Evolutionary conservation across 1,140 invertebrate genomes (phyloP).

Genomic region (Temnothorax longispinosus): DNA sequence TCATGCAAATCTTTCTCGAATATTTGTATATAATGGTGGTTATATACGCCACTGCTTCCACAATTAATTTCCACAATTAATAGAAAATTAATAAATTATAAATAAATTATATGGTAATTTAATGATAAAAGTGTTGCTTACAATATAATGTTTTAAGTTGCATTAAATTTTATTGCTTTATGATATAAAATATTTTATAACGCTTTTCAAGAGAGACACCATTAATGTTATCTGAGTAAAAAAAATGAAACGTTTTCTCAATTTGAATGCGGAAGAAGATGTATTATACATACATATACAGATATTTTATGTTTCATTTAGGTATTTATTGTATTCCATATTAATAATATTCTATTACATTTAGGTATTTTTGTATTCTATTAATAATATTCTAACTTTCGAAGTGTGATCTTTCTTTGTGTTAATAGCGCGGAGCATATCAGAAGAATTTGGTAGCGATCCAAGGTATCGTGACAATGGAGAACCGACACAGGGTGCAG

Average conservation of each 20-base stretch:
- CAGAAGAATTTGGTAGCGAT: slow-evolving; percentile 94
- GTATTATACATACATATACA: slow-evolving; percentile 20
- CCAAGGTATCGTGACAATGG: slow-evolving; percentile 89
- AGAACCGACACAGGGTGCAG: slow-evolving; percentile 84
- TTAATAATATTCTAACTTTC: slow-evolving; percentile 10
- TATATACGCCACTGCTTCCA: neutral
- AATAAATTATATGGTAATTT: neutral
- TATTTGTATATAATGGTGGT: neutral
- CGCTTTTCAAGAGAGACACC: slow-evolving; percentile 55
- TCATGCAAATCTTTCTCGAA: slow-evolving; percentile 1
- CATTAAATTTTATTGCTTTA: slow-evolving; percentile 12
- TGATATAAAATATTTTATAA: slow-evolving; percentile 44
- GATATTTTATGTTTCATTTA: slow-evolving; percentile 39
- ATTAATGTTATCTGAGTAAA: slow-evolving; percentile 76
- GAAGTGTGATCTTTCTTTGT: slow-evolving; percentile 49
- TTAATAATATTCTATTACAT: slow-evolving; percentile 26
- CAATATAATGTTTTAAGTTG: neutral
- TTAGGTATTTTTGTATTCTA: slow-evolving; percentile 1
- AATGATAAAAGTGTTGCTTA: neutral
- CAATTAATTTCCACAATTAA: slow-evolving; percentile 15
- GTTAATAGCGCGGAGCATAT: slow-evolving; percentile 92
- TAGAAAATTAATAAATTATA: neutral
- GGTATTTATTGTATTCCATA: slow-evolving; percentile 12
- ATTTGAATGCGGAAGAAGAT: slow-evolving; percentile 30
- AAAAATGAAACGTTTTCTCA: slow-evolving; percentile 49